A percentile compares a stretch with the other conserved stretches of the same genome.
phyloP scores from a whole-genome alignment of 2,113 vertebrate genomes.

The Paraplagusia blochii region DNA sequence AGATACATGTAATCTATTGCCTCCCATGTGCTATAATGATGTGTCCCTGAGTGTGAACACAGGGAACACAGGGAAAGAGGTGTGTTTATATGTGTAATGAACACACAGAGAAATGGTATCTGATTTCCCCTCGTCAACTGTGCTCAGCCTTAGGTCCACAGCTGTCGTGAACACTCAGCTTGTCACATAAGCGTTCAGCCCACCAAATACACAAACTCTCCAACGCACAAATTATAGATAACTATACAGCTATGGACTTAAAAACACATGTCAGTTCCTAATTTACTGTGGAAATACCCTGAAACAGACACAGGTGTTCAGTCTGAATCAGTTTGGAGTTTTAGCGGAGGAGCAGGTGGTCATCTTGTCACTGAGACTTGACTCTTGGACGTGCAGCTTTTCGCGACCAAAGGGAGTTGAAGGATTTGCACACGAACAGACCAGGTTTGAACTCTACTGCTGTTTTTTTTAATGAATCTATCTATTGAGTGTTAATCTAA shows the following conservation, averaged over 20 bases:
- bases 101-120: slow-evolving; percentile 50
- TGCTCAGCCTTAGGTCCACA: slow-evolving; percentile 54
- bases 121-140: slow-evolving; percentile 65
- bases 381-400: background rate
- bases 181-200: slow-evolving; percentile 47
- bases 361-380: slow-evolving; percentile 10
- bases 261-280: slow-evolving; percentile 9
- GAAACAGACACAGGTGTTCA: slow-evolving; percentile 7
- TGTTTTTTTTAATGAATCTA: slow-evolving; percentile 27
- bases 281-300: slow-evolving; percentile 16
- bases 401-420: slow-evolving; percentile 23
- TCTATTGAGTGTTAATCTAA: slow-evolving; percentile 3
- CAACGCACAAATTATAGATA: slow-evolving; percentile 25
- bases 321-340: slow-evolving; percentile 12
- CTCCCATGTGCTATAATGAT: too few species aligned
- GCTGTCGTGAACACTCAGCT: slow-evolving; percentile 70
- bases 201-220: slow-evolving; percentile 28
- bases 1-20: too few species aligned
- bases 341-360: slow-evolving; percentile 18
- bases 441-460: slow-evolving; percentile 17
- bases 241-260: slow-evolving; percentile 14
- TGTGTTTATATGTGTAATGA: slow-evolving; percentile 24
- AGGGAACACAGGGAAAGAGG: slow-evolving; percentile 20
- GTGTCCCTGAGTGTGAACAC: slow-evolving; percentile 3
- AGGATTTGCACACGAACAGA: slow-evolving; percentile 17